These are phyloP conservation scores for Octonoba sinensis DNA, from an alignment of 2,888 invertebrate species.

Conservation along the genomic window DNA sequence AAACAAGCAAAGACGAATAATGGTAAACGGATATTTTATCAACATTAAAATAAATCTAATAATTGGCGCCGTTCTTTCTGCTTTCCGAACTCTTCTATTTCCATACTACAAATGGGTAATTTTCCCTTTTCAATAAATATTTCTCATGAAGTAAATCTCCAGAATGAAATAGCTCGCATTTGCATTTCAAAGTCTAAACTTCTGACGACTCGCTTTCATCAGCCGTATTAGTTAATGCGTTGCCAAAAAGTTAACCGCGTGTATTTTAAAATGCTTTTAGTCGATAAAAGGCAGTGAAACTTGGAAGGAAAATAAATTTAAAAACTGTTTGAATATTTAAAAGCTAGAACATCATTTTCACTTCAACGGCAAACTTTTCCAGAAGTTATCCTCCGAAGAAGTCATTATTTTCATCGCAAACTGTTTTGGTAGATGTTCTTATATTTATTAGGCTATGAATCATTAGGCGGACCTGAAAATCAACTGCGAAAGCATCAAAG, in stretches of 20 bases:
- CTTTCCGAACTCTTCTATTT: too few species aligned
- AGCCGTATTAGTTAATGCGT: background rate
- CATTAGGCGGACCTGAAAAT: slow-evolving; percentile 28
- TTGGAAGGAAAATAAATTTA: slow-evolving; percentile 13
- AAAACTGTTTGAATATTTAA: slow-evolving; percentile 40
- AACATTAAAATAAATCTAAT: too few species aligned
- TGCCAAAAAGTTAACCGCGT: background rate
- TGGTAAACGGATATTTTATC: too few species aligned
- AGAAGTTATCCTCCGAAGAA: slow-evolving; percentile 18
- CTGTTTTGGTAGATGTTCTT: background rate
- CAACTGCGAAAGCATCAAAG: slow-evolving; percentile 24
- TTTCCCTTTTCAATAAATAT: background rate
- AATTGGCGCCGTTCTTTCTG: too few species aligned
- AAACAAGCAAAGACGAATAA: too few species aligned
- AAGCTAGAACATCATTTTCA: slow-evolving; percentile 20
- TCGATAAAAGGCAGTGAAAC: background rate
- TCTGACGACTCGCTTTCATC: background rate
- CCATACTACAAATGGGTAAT: too few species aligned
- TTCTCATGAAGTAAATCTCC: background rate
- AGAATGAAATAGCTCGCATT: background rate
- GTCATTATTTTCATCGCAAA: slow-evolving; percentile 38
- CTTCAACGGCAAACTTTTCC: slow-evolving; percentile 9
- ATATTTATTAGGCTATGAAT: slow-evolving; percentile 54
- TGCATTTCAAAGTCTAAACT: too few species aligned
- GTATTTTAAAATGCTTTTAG: slow-evolving; percentile 13